These are phyloP conservation scores for Pelusios castaneus DNA, from an alignment of 2,113 vertebrate genomes.

Conservation along the genomic window DNA sequence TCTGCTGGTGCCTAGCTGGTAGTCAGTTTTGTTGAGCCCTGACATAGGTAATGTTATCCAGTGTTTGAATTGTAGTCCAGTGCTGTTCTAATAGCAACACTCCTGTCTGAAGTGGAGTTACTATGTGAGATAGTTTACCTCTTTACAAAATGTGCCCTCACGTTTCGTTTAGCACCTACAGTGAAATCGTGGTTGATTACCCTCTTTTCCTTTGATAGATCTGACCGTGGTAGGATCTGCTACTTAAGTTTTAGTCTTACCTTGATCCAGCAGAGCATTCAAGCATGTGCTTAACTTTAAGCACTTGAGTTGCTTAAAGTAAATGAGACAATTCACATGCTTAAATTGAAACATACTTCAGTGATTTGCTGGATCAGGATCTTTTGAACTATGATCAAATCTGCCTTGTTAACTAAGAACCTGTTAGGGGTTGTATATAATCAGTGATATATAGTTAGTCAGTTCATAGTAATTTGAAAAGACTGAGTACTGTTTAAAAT, in stretches of 20 bases:
- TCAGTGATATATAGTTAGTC: background rate
- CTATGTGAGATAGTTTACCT: background rate
- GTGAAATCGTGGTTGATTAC: background rate
- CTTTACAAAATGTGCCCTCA: background rate
- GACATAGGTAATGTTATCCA: background rate
- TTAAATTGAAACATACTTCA: background rate
- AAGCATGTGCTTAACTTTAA: background rate
- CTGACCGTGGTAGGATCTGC: background rate
- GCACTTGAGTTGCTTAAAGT: background rate
- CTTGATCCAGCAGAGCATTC: background rate
- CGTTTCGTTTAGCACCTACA: background rate
- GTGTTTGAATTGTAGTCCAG: background rate
- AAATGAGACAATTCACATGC: background rate
- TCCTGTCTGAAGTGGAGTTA: rapidly evolving
- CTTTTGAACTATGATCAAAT: background rate
- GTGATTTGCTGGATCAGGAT: background rate
- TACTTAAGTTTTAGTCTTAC: background rate
- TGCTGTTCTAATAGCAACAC: background rate
- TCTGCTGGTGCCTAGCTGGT: too few relatives aligned
- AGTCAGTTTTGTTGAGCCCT: too few relatives aligned
- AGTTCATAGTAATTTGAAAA: background rate
- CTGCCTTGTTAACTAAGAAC: background rate
- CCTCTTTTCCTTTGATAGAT: background rate
- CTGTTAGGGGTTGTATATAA: background rate
- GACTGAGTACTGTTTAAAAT: background rate